Percentiles rank a stretch among this genome's conserved stretches.
These are phyloP conservation scores for Drosophila punjabiensis DNA, from an alignment of 1,140 invertebrate genomes.

Conservation along the genomic window DNA sequence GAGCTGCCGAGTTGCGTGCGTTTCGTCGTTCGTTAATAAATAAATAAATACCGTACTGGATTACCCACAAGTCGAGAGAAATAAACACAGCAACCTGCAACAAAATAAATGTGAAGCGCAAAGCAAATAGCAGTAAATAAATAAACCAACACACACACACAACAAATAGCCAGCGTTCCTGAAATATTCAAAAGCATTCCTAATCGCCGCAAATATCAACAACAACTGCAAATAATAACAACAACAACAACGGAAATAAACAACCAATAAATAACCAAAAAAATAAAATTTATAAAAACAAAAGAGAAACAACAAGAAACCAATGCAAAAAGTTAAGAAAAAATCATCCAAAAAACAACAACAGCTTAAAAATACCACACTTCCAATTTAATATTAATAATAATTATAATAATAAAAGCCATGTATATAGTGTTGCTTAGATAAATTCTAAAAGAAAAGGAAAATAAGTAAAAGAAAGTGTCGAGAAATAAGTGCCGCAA, in stretches of 20 bases:
- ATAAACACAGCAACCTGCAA: constrained; percentile 27
- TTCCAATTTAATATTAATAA: constrained; percentile 21
- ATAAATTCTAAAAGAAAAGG: constrained; percentile 58
- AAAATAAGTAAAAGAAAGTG: constrained; percentile 41
- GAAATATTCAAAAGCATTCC: constrained; percentile 77
- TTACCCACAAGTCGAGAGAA: neutral
- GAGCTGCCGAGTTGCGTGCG: constrained; percentile 52
- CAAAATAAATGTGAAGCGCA: constrained; percentile 29
- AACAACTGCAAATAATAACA: constrained; percentile 19
- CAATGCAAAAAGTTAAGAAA: constrained; percentile 33
- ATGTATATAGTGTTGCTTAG: constrained; percentile 61
- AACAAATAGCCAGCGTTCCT: constrained; percentile 75
- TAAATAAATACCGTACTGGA: constrained; percentile 14
- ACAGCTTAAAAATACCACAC: constrained; percentile 30
- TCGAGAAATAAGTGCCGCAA: constrained; percentile 32
- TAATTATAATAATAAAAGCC: constrained; percentile 20
- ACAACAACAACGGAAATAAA: constrained; percentile 29
- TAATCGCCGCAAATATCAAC: constrained; percentile 58
- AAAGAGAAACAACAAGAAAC: constrained; percentile 22
- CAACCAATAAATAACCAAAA: constrained; percentile 38
- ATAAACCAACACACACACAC: constrained; percentile 29
- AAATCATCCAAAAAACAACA: constrained; percentile 47
- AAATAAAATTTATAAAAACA: constrained; percentile 24
- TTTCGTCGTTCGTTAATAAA: constrained; percentile 61
- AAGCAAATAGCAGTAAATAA: constrained; percentile 44